Conservation (phyloP, 2,113 vertebrate species). For the Ceratotherium simum region DNA sequence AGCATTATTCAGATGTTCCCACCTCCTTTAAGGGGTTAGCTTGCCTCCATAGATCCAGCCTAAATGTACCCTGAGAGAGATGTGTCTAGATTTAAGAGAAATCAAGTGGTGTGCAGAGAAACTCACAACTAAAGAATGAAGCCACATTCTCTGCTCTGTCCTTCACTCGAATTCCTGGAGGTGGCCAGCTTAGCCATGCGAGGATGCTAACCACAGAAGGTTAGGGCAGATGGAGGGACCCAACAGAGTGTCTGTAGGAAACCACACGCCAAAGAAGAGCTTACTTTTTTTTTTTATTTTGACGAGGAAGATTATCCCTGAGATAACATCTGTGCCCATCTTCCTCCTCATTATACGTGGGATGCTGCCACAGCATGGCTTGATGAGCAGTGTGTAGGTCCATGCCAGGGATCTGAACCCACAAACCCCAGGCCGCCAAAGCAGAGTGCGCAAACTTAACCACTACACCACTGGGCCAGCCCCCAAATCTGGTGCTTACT, state of each 20-base stretch:
- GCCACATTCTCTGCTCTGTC: neutral
- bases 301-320: too few species aligned
- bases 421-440: too few species aligned
- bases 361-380: too few species aligned
- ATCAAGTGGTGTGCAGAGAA: neutral
- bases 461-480: too few species aligned
- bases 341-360: too few species aligned
- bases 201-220: neutral
- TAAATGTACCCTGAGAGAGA: neutral
- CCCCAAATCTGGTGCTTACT: too few species aligned
- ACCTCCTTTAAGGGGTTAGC: neutral
- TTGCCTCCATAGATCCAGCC: neutral
- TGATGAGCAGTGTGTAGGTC: too few species aligned
- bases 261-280: neutral
- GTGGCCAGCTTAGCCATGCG: fast-evolving
- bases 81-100: neutral
- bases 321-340: too few species aligned
- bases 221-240: neutral
- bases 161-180: neutral
- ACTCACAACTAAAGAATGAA: neutral
- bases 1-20: conserved; percentile 6
- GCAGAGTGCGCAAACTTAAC: too few species aligned
- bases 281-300: neutral
- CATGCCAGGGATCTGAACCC: too few species aligned
- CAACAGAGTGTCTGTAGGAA: neutral